Evolutionary conservation across 2,113 vertebrate species (phyloP).

Genomic region (Nothoprocta perdicaria): DNA sequence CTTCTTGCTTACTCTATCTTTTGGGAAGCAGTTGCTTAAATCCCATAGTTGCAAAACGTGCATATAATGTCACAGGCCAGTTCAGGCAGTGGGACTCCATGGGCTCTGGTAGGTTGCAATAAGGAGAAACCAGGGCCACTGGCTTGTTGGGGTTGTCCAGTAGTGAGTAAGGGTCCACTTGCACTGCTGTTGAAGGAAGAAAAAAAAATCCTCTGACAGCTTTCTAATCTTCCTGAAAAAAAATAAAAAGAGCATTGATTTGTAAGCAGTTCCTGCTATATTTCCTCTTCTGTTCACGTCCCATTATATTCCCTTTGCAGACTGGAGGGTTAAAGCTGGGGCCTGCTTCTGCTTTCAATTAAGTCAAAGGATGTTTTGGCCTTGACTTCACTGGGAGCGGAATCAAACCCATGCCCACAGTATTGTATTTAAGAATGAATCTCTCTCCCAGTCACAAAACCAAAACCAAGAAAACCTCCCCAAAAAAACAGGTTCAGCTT

Average conservation of each 20-base stretch:
- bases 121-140: neutral
- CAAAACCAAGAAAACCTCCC: neutral
- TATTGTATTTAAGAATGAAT: conserved; percentile 24
- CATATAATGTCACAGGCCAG: neutral
- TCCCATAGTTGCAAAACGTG: neutral
- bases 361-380: conserved; percentile 46
- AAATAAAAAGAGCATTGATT: neutral
- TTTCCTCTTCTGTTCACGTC: neutral
- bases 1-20: neutral
- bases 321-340: neutral
- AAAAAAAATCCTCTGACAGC: neutral
- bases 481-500: conserved; percentile 19
- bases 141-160: neutral
- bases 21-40: neutral
- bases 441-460: neutral
- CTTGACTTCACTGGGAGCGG: conserved; percentile 23
- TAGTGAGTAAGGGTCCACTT: neutral
- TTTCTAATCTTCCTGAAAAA: neutral
- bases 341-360: conserved; percentile 41
- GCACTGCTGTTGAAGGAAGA: neutral
- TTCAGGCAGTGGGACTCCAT: neutral
- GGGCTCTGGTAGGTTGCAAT: neutral
- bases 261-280: conserved; percentile 1
- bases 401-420: conserved; percentile 22
- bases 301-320: neutral